Evolutionary conservation across 2,888 invertebrate genomes (phyloP), one percentile per base, ranked within the genome.

Genomic region (Dione juno): DNA sequence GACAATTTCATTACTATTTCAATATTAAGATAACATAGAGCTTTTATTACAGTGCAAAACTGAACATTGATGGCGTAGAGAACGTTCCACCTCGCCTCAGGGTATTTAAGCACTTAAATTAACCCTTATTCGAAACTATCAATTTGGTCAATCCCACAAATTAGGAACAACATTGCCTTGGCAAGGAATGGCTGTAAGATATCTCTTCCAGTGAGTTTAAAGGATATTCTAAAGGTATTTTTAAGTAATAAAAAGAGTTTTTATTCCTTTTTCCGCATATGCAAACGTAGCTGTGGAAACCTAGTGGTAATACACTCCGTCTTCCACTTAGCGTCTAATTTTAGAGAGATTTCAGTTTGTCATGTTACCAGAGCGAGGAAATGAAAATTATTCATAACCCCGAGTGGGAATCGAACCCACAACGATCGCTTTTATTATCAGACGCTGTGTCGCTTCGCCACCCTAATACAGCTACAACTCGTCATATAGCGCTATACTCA

Each of bases 61-160:
- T 40, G 54, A 28, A 43, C 66, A 57, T 50, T 69, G 66, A 54
- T 45, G 61, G 65, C 57, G 40, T 58, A 50, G 41, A 53, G 61
- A 67, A 53, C 68, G 59, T 65, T 70, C 45, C 67, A 59, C 68
- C 65, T 64, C 52, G 71, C 74, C 57, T 50, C 54, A 41, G 67
- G 71, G 61, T 70, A 69, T 74, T 72, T 64, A 70, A 70, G 67
- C 75, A 71, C 66, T 74, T 73, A 66, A 76, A 74, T 75, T 72
- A 75, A 74, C 74, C 71, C 71, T 74, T 71, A 74, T 74, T 67
- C 70, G 45, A 59, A 70, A 73, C 76, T 74, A 70, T 73, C 68
- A 67, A 69, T 72, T 75, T 48, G 69, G 76, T 67, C 79, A 74
- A 78, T 77, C 75, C 76, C 79, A 76, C 80, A 82, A 82, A 82